Evolutionary conservation across 2,888 invertebrate species (phyloP).

Genomic region (Labia minor): DNA sequence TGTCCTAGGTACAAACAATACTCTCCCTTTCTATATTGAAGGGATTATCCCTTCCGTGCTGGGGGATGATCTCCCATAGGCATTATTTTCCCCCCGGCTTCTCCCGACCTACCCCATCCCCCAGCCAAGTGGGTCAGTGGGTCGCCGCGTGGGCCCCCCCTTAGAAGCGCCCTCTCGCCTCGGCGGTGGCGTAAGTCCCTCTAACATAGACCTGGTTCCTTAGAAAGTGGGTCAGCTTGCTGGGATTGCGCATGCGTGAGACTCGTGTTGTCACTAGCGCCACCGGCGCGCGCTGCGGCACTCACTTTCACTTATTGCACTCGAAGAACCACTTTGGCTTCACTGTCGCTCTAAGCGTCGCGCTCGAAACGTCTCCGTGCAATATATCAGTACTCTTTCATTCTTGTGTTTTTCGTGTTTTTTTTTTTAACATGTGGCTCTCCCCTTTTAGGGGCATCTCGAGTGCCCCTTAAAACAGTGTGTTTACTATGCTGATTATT

Average conservation of each 20-base stretch:
- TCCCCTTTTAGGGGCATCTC: slow-evolving; percentile 14
- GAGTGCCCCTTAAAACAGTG: slow-evolving; percentile 13
- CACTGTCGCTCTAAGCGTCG: slow-evolving; percentile 59
- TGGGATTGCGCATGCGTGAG: slow-evolving; percentile 9
- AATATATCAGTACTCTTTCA: slow-evolving; percentile 2
- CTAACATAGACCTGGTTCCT: slow-evolving; percentile 88
- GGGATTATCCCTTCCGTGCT: not conserved
- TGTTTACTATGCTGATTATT: slow-evolving; percentile 8
- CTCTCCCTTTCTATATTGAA: too few relatives aligned
- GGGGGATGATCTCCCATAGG: not conserved
- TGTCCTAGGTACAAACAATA: too few relatives aligned
- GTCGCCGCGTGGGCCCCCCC: slow-evolving; percentile 55
- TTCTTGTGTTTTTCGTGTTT: not conserved
- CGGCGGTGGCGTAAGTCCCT: slow-evolving; percentile 36
- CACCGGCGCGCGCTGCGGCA: slow-evolving; percentile 36
- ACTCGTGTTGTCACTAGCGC: not conserved
- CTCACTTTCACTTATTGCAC: slow-evolving; percentile 78
- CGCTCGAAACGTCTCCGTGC: not conserved
- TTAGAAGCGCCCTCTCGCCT: slow-evolving; percentile 22
- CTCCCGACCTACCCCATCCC: slow-evolving; percentile 23
- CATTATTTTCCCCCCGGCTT: not conserved
- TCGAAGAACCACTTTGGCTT: slow-evolving; percentile 59
- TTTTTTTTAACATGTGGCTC: not conserved
- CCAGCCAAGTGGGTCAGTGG: slow-evolving; percentile 68
- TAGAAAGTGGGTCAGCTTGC: slow-evolving; percentile 67